Evolutionary conservation across 2,113 vertebrate species (phyloP).

Genomic region (Etheostoma cragini): DNA sequence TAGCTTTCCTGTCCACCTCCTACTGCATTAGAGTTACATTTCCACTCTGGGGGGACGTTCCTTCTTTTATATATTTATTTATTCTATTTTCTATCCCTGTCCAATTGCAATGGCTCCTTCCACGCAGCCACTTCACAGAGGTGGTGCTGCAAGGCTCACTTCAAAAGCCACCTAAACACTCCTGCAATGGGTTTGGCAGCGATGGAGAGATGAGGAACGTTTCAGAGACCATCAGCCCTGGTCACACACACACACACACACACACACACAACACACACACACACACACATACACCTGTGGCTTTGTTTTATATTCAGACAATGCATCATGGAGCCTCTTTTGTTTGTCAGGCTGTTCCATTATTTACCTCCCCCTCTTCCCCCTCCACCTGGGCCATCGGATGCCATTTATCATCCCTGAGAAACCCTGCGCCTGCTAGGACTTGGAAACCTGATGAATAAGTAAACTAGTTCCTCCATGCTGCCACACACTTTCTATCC

Average conservation of each 20-base stretch:
- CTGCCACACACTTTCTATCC: slow-evolving; percentile 71
- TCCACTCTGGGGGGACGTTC: slow-evolving; percentile 61
- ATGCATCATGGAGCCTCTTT: slow-evolving; percentile 75
- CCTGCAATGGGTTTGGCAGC: slow-evolving; percentile 39
- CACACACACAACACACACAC: slow-evolving; percentile 11
- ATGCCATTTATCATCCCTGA: slow-evolving; percentile 78
- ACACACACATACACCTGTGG: slow-evolving; percentile 72
- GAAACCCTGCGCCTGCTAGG: slow-evolving; percentile 67
- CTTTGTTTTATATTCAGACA: slow-evolving; percentile 69
- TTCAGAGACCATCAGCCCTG: slow-evolving; percentile 53
- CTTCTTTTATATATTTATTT: slow-evolving; percentile 76
- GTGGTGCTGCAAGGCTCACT: slow-evolving; percentile 55
- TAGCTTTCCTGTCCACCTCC: slow-evolving; percentile 79
- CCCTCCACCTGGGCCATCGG: slow-evolving; percentile 67
- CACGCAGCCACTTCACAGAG: slow-evolving; percentile 56
- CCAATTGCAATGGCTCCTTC: slow-evolving; percentile 51
- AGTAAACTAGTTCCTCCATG: slow-evolving; percentile 75
- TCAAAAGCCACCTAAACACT: slow-evolving; percentile 49
- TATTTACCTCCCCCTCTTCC: slow-evolving; percentile 76
- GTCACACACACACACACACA: not conserved
- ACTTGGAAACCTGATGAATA: slow-evolving; percentile 80
- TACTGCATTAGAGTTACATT: slow-evolving; percentile 78
- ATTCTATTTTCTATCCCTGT: slow-evolving; percentile 63
- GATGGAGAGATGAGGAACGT: slow-evolving; percentile 49
- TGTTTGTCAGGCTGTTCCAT: slow-evolving; percentile 80